These are phyloP conservation scores for Scaptomyza cyrtandrae DNA, from an alignment of 2,888 invertebrate species.

Conservation along the genomic window DNA sequence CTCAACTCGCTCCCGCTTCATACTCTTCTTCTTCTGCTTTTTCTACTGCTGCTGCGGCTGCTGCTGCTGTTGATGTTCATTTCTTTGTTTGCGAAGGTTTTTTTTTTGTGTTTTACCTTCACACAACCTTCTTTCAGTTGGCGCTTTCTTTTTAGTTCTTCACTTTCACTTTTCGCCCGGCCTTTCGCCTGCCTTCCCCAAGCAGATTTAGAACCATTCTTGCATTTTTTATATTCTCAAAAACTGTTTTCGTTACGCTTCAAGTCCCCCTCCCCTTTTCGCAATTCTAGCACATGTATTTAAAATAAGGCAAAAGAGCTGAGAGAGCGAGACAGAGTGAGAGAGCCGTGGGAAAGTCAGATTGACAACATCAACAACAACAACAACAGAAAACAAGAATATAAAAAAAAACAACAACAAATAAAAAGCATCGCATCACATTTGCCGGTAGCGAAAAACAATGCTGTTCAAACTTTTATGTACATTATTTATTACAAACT, in stretches of 20 bases:
- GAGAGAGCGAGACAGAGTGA: background rate
- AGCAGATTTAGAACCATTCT: conserved; percentile 70
- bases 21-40: background rate
- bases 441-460: conserved; percentile 30
- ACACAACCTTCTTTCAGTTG: conserved; percentile 15
- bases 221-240: conserved; percentile 56
- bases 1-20: background rate
- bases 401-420: background rate
- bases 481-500: background rate
- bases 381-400: background rate
- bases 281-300: conserved; percentile 16
- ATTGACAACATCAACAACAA: conserved; percentile 24
- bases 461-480: conserved; percentile 1
- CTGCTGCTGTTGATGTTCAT: background rate
- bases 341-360: conserved; percentile 52
- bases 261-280: too few relatives aligned
- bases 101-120: conserved; percentile 4
- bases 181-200: conserved; percentile 22
- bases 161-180: conserved; percentile 66
- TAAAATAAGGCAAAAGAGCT: conserved; percentile 23
- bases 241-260: conserved; percentile 15
- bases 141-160: conserved; percentile 22
- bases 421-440: conserved; percentile 30
- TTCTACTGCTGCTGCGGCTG: background rate
- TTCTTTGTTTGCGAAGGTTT: conserved; percentile 3